Base-by-base conservation (phyloP, 1,140 invertebrate species). In the Aphidius ervi region DNA sequence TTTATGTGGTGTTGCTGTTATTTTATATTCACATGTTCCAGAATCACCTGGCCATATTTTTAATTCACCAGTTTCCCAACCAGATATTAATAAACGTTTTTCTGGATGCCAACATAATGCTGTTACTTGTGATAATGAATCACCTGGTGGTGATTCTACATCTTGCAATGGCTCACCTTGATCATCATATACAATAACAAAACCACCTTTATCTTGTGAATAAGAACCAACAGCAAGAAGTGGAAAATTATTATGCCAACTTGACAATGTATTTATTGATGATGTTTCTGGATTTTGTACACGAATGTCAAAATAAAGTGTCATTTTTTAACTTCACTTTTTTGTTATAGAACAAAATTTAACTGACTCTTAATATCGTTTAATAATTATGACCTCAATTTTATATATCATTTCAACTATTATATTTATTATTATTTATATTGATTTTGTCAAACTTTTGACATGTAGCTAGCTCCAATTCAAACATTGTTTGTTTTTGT, bases 61-160 rank as follows among this genome's bases (percentile, higher is more conserved):
- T 1, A 98, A 79, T 71, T 94, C 92, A 46, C 95, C 95, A 72
- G 86, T 92, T 76, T 96, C 93, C 93, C 94, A 98, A 7, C 93
- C 93, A 56, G 88, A 87, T 5, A 89, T 89, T 52, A 98, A 73
- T 58, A 93, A 82, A 49, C 87, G 86, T 68, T 88, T 86, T 46
- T 86, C 87, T 3, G 95, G 94, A 82, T 98, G 95, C 95, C 95
- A 98, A 5, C 84, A 83, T 23, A 97, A 74, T 5, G 88, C 84
- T 9, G 90, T 90, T 0, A 91, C 88, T 81, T 92, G 90, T 57
- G 88, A 87, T 1, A 86, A 85, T 5, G 86, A 75, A 68, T 91
- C 85, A 42, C 84, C 83, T 1, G 89, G 86, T 31, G 16, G 1
- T 73, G 90, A 88, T 37, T 89, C 87, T n/a, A 91, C 86, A 76